Base-by-base conservation (phyloP, 2,888 invertebrate species). In the Phrixothrix hirtus region DNA sequence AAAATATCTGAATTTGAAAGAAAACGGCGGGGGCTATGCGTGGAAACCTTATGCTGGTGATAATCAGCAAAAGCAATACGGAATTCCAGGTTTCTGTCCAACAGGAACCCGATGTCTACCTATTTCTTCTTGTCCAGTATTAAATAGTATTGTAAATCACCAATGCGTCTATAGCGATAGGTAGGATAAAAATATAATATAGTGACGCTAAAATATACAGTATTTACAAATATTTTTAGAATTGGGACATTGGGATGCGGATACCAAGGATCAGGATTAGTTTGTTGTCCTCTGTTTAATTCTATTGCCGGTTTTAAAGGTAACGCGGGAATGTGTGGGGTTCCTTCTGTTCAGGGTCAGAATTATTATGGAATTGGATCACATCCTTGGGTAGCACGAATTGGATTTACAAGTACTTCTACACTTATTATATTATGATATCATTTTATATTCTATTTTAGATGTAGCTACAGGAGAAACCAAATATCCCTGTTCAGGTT, bases 401-500 rank as follows among this genome's bases (percentile, higher is more conserved):
- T 91, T 55, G 89, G 88, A 21, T 90, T 89, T 65, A 83, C 84
- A 65, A 84, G 90, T 89, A 74, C 82, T 74, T 16, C 11, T 15
- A 43, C 10, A n/a, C n/a, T 5, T n/a, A 16, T 14, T 34, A 13
- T n/a, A 1, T 1, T n/a, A 16, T n/a, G 10, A 11, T 2, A 3
- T 16, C 16, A n/a, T 45, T 10, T 13, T 14, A 37, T 12, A 21
- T 12, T 38, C 0, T 25, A 21, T 75, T 78, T 32, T 69, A 89
- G 90, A 87, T 68, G 78, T 82, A 38, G 80, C 82, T 2, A 83
- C 81, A 1, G 86, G 87, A 1, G 84, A 83, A 55, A 81, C 85
- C 30, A 83, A 86, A 31, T 89, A 86, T 71, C 88, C 89, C 1
- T 90, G 90, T 68, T 84, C 84, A 35, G 90, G 90, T 1, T 86